A percentile compares a stretch with the other conserved stretches of the same genome.
phyloP scores from a whole-genome alignment of 2,888 invertebrate species.

The Congeria kusceri region DNA sequence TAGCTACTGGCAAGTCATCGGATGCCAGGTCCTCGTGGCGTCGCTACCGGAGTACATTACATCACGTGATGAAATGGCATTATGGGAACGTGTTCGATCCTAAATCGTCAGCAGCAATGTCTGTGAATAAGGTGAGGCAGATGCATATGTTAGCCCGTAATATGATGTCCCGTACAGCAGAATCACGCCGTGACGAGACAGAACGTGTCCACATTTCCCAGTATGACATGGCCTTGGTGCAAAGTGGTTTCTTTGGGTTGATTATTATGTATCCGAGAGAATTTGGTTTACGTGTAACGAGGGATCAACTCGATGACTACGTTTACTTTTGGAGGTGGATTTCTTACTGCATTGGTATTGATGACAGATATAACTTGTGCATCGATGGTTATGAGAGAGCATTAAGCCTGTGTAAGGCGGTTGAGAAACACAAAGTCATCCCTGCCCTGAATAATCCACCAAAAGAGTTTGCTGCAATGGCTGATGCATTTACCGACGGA shows the following conservation, averaged over 20 bases:
- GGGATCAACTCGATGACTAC: slow-evolving; percentile 90
- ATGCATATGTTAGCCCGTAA: slow-evolving; percentile 87
- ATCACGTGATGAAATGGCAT: slow-evolving; percentile 93
- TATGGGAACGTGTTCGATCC: slow-evolving; percentile 89
- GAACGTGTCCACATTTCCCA: slow-evolving; percentile 89
- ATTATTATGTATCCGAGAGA: slow-evolving; percentile 88
- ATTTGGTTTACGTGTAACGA: slow-evolving; percentile 89
- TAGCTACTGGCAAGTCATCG: slow-evolving; percentile 90
- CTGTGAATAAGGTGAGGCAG: slow-evolving; percentile 85
- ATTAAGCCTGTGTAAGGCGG: slow-evolving; percentile 72
- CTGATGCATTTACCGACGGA: slow-evolving; percentile 76
- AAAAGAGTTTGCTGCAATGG: slow-evolving; percentile 74
- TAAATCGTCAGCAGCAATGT: slow-evolving; percentile 85
- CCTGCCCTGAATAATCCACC: slow-evolving; percentile 74
- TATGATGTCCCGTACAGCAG: slow-evolving; percentile 71
- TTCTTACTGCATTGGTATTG: slow-evolving; percentile 92
- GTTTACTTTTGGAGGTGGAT: slow-evolving; percentile 94
- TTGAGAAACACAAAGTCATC: slow-evolving; percentile 72
- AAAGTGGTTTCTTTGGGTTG: slow-evolving; percentile 94
- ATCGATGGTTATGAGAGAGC: slow-evolving; percentile 66
- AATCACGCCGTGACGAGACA: not conserved
- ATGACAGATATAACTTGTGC: slow-evolving; percentile 87
- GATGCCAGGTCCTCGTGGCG: slow-evolving; percentile 89
- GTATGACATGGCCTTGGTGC: slow-evolving; percentile 93
- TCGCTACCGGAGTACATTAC: slow-evolving; percentile 92